Conservation (phyloP, 2,113 vertebrate species). For the Ammodytes dubius region DNA sequence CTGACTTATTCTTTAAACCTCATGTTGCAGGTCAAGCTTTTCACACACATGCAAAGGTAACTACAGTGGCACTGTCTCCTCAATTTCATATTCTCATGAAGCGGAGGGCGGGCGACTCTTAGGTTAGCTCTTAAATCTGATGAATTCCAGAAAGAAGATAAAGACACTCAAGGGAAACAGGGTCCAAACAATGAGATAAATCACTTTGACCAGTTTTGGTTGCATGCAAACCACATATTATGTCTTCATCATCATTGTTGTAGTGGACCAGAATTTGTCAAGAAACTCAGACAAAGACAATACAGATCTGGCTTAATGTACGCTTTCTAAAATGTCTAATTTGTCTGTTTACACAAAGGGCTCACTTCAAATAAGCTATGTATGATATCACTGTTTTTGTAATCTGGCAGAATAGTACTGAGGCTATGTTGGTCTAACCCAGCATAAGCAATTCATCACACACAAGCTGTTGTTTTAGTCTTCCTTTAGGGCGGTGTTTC, state of each 20-base stretch:
- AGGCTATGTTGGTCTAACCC: conserved; percentile 58
- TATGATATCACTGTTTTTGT: conserved; percentile 71
- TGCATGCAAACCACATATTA: conserved; percentile 24
- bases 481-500: conserved; percentile 29
- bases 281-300: conserved; percentile 35
- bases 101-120: background rate
- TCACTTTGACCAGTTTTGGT: conserved; percentile 34
- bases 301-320: conserved; percentile 39
- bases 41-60: conserved; percentile 60
- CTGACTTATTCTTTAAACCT: conserved; percentile 77
- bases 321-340: conserved; percentile 44
- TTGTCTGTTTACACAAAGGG: conserved; percentile 52
- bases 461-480: conserved; percentile 29
- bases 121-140: conserved; percentile 47
- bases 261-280: conserved; percentile 45
- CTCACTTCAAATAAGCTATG: conserved; percentile 29
- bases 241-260: conserved; percentile 40
- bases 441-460: conserved; percentile 53
- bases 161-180: conserved; percentile 24
- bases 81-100: conserved; percentile 51
- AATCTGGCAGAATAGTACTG: conserved; percentile 45
- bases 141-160: conserved; percentile 35
- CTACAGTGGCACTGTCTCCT: conserved; percentile 49
- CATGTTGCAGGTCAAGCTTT: conserved; percentile 74
- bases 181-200: conserved; percentile 30